Base-by-base conservation (phyloP, 92 coral and sea anemone genomes). In the Paragorgia papillata region DNA sequence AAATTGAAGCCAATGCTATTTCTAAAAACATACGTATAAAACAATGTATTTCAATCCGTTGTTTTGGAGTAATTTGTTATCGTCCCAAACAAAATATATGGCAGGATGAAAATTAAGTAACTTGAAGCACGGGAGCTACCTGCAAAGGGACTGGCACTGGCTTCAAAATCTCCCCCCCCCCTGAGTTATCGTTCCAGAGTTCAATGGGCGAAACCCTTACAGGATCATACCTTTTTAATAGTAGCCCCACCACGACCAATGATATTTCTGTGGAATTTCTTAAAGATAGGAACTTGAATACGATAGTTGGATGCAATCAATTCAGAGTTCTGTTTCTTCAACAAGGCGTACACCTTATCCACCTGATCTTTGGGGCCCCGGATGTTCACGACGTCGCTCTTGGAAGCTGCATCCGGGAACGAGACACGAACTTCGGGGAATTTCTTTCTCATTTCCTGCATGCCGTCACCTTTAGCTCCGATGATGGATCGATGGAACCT, bases 201-300 rank as follows among this genome's bases (percentile, higher is more conserved):
- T n/a, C n/a, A n/a, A n/a, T n/a, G n/a, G n/a, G n/a, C n/a, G n/a
- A n/a, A n/a, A n/a, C n/a, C n/a, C n/a, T n/a, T n/a, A n/a, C n/a
- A n/a, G n/a, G n/a, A n/a, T 35, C 43, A 32, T 46, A 92, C 99
- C 99, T 95, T 95, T 57, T 83, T 91, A 53, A 95, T 95, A 9
- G 99, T 95, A 3, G 78, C 69, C 18, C 99, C 99, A 19, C 99
- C 99, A 73, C 97, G 81, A 15, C 99, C 99, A 73, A 95, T 95
- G 56, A 95, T 83, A 83, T 95, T 95, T 85, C 90, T 91, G 85
- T 95, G 99, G 75, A 90, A 95, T 84, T 95, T 92, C 80, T 95
- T 95, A 84, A 88, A 95, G 85, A 95, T 89, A 20, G 99, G 99
- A 10, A 95, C 94, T 40, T 91, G 92, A 15, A 86, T 74, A 27